These are phyloP conservation scores for Arbacia lixula DNA, from an alignment of 53 echinoderm and acorn worm species.

Conservation along the genomic window DNA sequence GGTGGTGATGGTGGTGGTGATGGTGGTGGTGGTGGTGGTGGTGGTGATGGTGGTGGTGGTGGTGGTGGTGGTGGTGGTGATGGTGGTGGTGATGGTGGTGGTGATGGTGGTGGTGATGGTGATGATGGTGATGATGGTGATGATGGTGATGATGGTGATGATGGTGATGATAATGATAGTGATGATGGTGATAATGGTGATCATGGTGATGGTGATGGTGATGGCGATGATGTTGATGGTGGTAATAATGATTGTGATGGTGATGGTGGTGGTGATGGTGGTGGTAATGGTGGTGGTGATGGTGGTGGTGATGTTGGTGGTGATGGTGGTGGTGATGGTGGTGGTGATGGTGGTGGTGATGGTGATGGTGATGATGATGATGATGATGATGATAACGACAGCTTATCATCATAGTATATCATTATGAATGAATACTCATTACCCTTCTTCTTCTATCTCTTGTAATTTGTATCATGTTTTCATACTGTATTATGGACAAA, in stretches of 20 bases:
- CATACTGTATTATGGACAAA: too few species aligned
- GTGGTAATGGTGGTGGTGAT: not conserved
- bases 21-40: not conserved
- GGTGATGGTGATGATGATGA: too few species aligned
- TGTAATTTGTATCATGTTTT: too few species aligned
- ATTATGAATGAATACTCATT: too few species aligned
- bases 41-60: not conserved
- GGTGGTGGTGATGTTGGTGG: not conserved
- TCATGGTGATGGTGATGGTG: not conserved
- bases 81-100: not conserved
- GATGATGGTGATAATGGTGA: not conserved
- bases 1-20: not conserved
- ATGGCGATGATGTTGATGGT: not conserved
- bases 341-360: too few species aligned
- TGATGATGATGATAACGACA: too few species aligned
- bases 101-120: not conserved
- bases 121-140: not conserved
- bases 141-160: not conserved
- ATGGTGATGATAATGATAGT: not conserved
- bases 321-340: not conserved
- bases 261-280: too few species aligned
- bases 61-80: not conserved
- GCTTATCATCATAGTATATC: too few species aligned
- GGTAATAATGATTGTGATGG: too few species aligned
- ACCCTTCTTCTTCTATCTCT: too few species aligned